Evolutionary conservation across 1,140 invertebrate species (phyloP), one percentile per base, ranked within the genome.

Genomic region (Nebria ingens): DNA sequence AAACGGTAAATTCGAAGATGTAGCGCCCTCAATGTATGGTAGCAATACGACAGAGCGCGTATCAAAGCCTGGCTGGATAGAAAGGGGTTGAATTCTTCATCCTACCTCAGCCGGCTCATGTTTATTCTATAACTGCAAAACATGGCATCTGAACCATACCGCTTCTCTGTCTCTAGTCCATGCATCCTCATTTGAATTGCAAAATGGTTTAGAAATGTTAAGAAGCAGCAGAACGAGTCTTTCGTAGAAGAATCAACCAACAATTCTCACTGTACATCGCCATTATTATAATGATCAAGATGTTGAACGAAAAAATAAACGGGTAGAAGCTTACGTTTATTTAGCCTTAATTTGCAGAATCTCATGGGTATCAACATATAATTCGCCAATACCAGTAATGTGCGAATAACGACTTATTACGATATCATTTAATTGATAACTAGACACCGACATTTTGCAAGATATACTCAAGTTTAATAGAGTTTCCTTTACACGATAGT

Each of bases 51-150:
- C 40, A 9, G 3, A 45, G 40, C 40, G 15, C 6, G 4, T 4
- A 4, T 17, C 40, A 45, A 45, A 12, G 15, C 4, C 25, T 29
- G 4, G 4, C 13, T 29, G 25, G 25, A 29, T 45, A 45, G 40
- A 45, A 45, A 45, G 40, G 40, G 40, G 40, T n/a, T 45, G 40
- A 45, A 45, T 45, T 45, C 40, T 45, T 45, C 40, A 45, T 45
- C 40, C 40, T 17, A 45, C 40, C 15, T 6, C 6, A n/a, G 25
- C 6, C 9, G 40, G 40, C 40, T 45, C 40, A 45, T 45, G 40
- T 45, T 45, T 45, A 45, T 45, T 45, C 40, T 45, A 45, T 45
- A 45, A 45, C 40, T 45, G 40, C 40, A 45, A 45, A 45, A 45
- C 40, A 45, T 45, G 15, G 40, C 40, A 45, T 45, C 15, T 45